Evolutionary conservation across 2,888 invertebrate genomes (phyloP).

Genomic region (Acronicta psi): DNA sequence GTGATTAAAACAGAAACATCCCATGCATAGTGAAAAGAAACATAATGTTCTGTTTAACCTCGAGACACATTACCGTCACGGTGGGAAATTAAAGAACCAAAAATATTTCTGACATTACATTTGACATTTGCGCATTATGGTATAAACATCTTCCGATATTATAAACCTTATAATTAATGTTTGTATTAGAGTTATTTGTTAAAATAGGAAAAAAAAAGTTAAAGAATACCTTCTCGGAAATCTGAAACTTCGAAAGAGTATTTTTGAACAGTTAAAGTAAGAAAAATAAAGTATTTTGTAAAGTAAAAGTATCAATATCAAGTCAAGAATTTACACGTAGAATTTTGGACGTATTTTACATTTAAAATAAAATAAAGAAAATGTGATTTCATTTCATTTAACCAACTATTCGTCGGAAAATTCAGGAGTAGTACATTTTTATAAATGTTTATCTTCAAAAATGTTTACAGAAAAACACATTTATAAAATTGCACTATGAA

Average conservation of each 20-base stretch:
- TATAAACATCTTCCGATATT: constrained; percentile 75
- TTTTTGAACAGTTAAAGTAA: constrained; percentile 64
- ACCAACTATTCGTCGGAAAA: constrained; percentile 11
- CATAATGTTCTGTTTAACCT: constrained; percentile 9
- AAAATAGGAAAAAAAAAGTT: constrained; percentile 69
- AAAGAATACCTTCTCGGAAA: constrained; percentile 80
- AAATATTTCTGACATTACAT: constrained; percentile 64
- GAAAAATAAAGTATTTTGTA: constrained; percentile 47
- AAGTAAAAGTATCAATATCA: constrained; percentile 66
- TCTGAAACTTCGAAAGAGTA: constrained; percentile 83
- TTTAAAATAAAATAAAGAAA: constrained; percentile 62
- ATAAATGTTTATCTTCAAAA: constrained; percentile 15
- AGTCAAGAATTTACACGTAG: constrained; percentile 69
- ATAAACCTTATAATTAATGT: constrained; percentile 69
- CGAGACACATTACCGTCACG: constrained; percentile 28
- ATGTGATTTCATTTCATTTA: constrained; percentile 74
- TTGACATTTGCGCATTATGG: constrained; percentile 61
- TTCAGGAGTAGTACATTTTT: constrained; percentile 14
- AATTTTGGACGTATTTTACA: constrained; percentile 69
- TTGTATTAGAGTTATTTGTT: constrained; percentile 85
- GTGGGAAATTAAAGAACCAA: constrained; percentile 13
- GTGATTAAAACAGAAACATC: constrained; percentile 5
- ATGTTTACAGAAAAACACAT: constrained; percentile 26
- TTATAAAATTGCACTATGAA: constrained; percentile 28
- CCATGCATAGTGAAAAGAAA: constrained; percentile 17